A percentile compares a stretch with the other conserved stretches of the same genome.
Conservation (phyloP, 2,888 invertebrate genomes). For the Bellardia pandia region DNA sequence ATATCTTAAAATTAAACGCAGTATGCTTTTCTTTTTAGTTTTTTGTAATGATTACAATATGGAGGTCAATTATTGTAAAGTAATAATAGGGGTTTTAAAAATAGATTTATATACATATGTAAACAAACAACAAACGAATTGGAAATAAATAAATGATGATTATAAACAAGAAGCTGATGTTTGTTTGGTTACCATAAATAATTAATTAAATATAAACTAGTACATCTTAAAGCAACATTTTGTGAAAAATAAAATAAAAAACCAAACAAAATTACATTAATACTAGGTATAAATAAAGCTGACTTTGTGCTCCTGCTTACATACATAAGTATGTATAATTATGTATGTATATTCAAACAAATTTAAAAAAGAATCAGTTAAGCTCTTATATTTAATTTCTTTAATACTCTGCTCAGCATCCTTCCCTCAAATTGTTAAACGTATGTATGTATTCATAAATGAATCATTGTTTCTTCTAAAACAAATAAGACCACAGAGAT, state of each 20-base stretch:
- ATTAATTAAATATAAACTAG: neutral
- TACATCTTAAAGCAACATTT: too few relatives aligned
- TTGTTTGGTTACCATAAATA: constrained; percentile 1
- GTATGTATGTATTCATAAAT: neutral
- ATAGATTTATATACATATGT: neutral
- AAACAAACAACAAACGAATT: neutral
- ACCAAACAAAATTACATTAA: too few relatives aligned
- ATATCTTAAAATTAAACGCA: constrained; percentile 27
- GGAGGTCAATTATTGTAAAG: constrained; percentile 29
- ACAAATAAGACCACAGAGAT: constrained; percentile 39
- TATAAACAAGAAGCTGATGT: neutral
- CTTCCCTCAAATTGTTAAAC: neutral
- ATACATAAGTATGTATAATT: too few relatives aligned
- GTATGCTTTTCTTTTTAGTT: neutral
- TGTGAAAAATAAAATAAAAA: too few relatives aligned
- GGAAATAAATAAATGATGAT: neutral
- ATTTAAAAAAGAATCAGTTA: too few relatives aligned
- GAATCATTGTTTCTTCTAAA: constrained; percentile 44
- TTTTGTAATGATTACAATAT: constrained; percentile 16
- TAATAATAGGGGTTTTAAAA: constrained; percentile 3
- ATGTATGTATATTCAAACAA: too few relatives aligned
- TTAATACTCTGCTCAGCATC: neutral
- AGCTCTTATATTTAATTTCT: too few relatives aligned
- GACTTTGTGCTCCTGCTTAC: too few relatives aligned
- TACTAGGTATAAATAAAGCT: too few relatives aligned